Conservation (phyloP, 2,113 vertebrate genomes). For the Nematolebias whitei region DNA sequence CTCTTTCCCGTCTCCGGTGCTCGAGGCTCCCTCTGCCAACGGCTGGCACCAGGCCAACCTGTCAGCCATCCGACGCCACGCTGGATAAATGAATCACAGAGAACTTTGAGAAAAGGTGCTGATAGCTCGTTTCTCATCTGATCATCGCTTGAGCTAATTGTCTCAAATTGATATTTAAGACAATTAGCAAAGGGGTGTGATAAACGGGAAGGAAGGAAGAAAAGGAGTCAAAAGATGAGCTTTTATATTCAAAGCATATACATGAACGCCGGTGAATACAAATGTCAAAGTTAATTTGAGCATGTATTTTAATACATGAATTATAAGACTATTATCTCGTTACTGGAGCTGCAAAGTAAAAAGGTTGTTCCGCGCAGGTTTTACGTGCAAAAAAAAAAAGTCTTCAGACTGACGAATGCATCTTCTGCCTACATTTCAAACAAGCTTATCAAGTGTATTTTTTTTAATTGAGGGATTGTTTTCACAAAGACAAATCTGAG, state of each 20-base stretch:
- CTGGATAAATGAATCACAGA: slow-evolving; percentile 83
- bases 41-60: slow-evolving; percentile 88
- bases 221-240: slow-evolving; percentile 66
- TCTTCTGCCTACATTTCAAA: slow-evolving; percentile 19
- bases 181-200: slow-evolving; percentile 69
- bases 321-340: slow-evolving; percentile 58
- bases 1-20: slow-evolving; percentile 76
- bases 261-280: slow-evolving; percentile 64
- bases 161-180: slow-evolving; percentile 78
- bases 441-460: slow-evolving; percentile 6
- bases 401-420: slow-evolving; percentile 14
- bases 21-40: slow-evolving; percentile 80
- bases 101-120: slow-evolving; percentile 79
- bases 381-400: slow-evolving; percentile 16
- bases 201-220: slow-evolving; percentile 20
- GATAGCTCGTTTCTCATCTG: slow-evolving; percentile 79
- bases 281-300: slow-evolving; percentile 66
- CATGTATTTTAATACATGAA: slow-evolving; percentile 72
- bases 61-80: slow-evolving; percentile 78
- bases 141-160: slow-evolving; percentile 78
- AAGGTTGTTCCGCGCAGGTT: not conserved
- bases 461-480: slow-evolving; percentile 11
- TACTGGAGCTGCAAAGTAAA: slow-evolving; percentile 30
- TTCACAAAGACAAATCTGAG: slow-evolving; percentile 24
- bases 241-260: slow-evolving; percentile 64